phyloP scores from a whole-genome alignment of 1,140 invertebrate species.

The Nebria ingens region DNA sequence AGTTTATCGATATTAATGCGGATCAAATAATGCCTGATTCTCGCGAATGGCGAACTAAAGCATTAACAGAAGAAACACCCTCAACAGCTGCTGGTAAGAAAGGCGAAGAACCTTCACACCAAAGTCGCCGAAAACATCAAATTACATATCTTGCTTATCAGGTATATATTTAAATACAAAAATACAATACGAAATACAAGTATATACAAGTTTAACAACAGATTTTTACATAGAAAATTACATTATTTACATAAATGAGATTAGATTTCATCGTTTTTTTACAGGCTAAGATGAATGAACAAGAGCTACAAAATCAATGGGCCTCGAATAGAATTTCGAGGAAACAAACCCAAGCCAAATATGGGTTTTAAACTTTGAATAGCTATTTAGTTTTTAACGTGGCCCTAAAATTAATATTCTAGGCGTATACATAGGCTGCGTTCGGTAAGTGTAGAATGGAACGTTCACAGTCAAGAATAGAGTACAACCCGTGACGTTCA shows the following conservation, averaged over 20 bases:
- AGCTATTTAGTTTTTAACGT: no score
- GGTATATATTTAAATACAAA: conserved; percentile 37
- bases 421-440: no score
- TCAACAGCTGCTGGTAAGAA: conserved; percentile 40
- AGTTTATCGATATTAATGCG: conserved; percentile 69
- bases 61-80: conserved; percentile 58
- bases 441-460: no score
- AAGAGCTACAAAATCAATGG: conserved; percentile 91
- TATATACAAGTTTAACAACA: background rate
- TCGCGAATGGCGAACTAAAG: conserved; percentile 68
- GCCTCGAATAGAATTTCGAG: conserved; percentile 73
- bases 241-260: conserved; percentile 8
- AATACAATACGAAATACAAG: background rate
- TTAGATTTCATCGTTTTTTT: conserved; percentile 29
- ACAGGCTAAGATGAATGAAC: conserved; percentile 89
- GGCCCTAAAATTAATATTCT: no score
- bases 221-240: no score
- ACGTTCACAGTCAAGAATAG: no score
- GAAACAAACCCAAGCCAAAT: conserved; percentile 78
- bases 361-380: conserved; percentile 79
- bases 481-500: no score
- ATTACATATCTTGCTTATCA: conserved; percentile 86
- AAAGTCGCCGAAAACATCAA: conserved; percentile 76
- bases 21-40: conserved; percentile 65
- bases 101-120: conserved; percentile 50